Percentiles rank a stretch among this genome's conserved stretches.
These are phyloP conservation scores for Rhincodon typus DNA, from an alignment of 2,797 vertebrate genomes.

Conservation along the genomic window DNA sequence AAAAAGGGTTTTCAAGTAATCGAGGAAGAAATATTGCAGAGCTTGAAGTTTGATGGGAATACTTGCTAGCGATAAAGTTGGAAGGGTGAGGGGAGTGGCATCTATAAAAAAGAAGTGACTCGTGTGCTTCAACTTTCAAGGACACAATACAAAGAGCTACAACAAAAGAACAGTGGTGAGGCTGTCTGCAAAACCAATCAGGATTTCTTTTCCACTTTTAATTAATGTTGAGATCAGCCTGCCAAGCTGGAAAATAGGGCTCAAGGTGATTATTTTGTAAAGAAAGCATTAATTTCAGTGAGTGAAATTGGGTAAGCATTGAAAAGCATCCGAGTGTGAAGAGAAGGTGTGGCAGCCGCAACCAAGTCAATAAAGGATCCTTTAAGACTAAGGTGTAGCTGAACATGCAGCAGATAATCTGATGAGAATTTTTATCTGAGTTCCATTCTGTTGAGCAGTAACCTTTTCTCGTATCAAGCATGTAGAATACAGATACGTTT, in stretches of 20 bases:
- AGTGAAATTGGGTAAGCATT: background rate
- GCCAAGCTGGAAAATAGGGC: background rate
- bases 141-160: background rate
- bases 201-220: background rate
- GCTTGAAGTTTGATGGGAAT: background rate
- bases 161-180: background rate
- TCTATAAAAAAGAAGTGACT: background rate
- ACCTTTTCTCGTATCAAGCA: background rate
- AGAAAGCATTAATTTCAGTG: conserved; percentile 30
- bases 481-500: conserved; percentile 32
- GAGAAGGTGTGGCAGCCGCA: background rate
- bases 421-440: conserved; percentile 10
- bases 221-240: conserved; percentile 19
- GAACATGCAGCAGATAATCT: background rate
- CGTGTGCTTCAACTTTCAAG: background rate
- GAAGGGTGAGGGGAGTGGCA: background rate
- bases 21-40: background rate
- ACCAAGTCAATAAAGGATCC: conserved; percentile 9
- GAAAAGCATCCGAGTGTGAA: background rate
- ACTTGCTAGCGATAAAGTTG: background rate
- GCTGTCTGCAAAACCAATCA: background rate
- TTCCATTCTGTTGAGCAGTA: background rate
- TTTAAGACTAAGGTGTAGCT: conserved; percentile 27
- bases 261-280: conserved; percentile 4
- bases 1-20: background rate